Base-by-base conservation (phyloP, 2,113 vertebrate species). In the Phaetusa simplex region DNA sequence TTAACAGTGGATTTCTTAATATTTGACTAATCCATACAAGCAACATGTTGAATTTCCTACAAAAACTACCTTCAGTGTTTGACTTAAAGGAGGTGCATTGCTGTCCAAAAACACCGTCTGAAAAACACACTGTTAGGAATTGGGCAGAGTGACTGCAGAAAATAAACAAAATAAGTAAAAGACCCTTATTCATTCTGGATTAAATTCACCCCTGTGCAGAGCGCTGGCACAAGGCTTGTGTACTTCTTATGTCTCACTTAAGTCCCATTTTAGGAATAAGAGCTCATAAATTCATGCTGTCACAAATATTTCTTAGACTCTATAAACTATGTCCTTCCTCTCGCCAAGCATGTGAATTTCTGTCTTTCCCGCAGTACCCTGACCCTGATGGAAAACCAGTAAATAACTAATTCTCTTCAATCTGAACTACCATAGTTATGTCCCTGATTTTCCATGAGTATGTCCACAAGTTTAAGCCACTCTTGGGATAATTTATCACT, bases 121-220 rank as follows among this genome's bases (percentile, higher is more conserved):
- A 92, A 67, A 91, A 79, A 56, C 72, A 88, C 21, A 40, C 38
- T 88, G 79, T 67, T 86, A 88, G 64, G 88, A 94, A 94, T 12
- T 59, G 67, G n/a, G 55, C 80, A 88, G 55, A 86, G 64, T 42
- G 50, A 78, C 71, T 86, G 67, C 12, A 71, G 85, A 93, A 97
- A 82, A 59, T 50, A 96, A 93, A 93, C 42, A 73, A 96, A 92
- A 77, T 58, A 80, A 86, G 72, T 96, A 86, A 92, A 95, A 96
- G 71, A 69, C 45, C 40, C 81, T 90, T 88, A 95, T 92, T 95
- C 94, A 96, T 88, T 83, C 83, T 32, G 40, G 72, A 86, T 86
- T 66, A 86, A 95, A 96, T 78, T 92, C 88, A 71, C 11, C 6
- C 72, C 72, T 95, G 72, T 84, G 61, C 47, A 70, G 86, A 93